Percentiles rank a stretch among this genome's conserved stretches.
Evolutionary conservation across 2,888 invertebrate species (phyloP).

Genomic region (Branchellion lobata): DNA sequence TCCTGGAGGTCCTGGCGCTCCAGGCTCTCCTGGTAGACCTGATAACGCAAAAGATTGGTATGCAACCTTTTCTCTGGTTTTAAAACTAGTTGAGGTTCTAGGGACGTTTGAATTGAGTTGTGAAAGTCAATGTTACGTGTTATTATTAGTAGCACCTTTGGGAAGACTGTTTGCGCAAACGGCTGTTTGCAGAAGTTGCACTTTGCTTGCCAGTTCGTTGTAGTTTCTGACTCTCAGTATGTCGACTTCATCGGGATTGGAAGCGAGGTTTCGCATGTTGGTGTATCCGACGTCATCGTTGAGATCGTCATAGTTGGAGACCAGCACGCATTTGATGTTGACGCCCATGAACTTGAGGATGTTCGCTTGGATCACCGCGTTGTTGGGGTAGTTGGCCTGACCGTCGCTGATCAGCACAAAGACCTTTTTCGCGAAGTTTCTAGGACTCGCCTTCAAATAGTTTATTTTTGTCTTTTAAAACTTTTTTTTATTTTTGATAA

Average conservation of each 20-base stretch:
- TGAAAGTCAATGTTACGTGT: no score
- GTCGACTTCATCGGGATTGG: not conserved
- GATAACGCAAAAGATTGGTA: not conserved
- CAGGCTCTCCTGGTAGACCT: constrained; percentile 44
- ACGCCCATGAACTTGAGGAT: not conserved
- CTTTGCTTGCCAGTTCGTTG: not conserved
- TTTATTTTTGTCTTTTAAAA: no score
- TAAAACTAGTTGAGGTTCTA: not conserved
- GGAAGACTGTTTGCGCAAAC: not conserved
- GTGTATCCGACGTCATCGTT: not conserved
- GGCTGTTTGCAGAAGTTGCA: not conserved
- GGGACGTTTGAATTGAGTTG: not conserved
- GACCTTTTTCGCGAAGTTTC: not conserved
- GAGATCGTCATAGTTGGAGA: constrained; percentile 1
- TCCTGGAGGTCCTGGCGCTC: constrained; percentile 43
- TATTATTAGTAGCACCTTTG: not conserved
- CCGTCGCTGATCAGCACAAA: not conserved
- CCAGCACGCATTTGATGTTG: not conserved
- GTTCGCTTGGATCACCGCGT: constrained; percentile 13
- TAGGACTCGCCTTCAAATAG: not conserved
- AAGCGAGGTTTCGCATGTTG: not conserved
- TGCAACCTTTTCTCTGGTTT: not conserved
- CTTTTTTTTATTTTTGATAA: no score
- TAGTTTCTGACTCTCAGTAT: constrained; percentile 1
- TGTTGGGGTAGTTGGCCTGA: not conserved